Evolutionary conservation across 2,888 invertebrate genomes (phyloP).

Genomic region (Caenorhabditis afra): DNA sequence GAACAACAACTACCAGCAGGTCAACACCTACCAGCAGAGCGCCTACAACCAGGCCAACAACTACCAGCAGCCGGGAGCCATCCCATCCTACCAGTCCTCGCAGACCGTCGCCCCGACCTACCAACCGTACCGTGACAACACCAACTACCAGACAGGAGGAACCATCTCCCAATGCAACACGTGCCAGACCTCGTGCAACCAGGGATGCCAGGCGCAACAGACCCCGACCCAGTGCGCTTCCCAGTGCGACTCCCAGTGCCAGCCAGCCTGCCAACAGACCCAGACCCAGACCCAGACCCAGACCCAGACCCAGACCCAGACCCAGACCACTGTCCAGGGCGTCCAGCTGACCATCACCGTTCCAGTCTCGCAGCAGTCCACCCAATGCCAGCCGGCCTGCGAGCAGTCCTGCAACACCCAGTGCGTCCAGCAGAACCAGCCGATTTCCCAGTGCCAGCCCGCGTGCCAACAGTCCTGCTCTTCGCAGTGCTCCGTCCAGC

Average conservation of each 20-base stretch:
- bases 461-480: constrained; percentile 65
- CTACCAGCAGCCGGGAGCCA: constrained; percentile 52
- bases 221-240: constrained; percentile 51
- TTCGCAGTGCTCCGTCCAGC: constrained; percentile 62
- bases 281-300: constrained; percentile 16
- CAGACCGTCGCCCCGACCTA: constrained; percentile 42
- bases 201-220: constrained; percentile 36
- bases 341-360: constrained; percentile 63
- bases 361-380: constrained; percentile 64
- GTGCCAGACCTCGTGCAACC: constrained; percentile 59
- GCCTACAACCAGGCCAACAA: constrained; percentile 42
- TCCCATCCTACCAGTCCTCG: constrained; percentile 48
- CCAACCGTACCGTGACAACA: constrained; percentile 54
- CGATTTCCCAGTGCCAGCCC: constrained; percentile 63
- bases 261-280: constrained; percentile 34
- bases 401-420: constrained; percentile 67
- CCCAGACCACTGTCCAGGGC: constrained; percentile 26
- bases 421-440: constrained; percentile 65
- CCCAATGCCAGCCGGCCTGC: constrained; percentile 68
- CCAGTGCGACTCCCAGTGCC: constrained; percentile 61
- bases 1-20: constrained; percentile 32
- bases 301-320: neutral
- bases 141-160: constrained; percentile 34
- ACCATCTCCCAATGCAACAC: constrained; percentile 59
- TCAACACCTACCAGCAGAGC: constrained; percentile 34